Conservation (phyloP, 2,888 invertebrate genomes). For the Entomobrya proxima region DNA sequence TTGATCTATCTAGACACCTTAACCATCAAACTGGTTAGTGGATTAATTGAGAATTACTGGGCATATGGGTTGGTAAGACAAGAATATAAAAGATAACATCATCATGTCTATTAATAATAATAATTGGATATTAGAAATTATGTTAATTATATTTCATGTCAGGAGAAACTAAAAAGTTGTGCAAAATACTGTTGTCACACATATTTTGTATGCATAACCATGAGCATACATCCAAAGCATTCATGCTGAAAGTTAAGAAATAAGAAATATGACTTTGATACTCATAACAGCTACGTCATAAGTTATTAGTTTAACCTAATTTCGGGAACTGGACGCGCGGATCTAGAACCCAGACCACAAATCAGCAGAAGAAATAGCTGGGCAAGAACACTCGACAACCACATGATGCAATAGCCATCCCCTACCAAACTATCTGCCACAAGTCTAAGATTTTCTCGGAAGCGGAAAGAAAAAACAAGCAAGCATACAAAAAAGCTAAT, state of each 20-base stretch:
- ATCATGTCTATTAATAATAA: too few species aligned
- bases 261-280: neutral
- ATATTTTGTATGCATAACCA: too few species aligned
- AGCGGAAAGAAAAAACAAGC: neutral
- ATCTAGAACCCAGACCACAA: neutral
- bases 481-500: conserved; percentile 40
- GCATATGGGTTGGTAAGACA: too few species aligned
- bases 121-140: too few species aligned
- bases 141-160: too few species aligned
- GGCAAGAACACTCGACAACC: neutral
- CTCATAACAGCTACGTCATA: neutral
- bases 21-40: too few species aligned
- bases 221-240: too few species aligned
- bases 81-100: too few species aligned
- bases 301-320: neutral
- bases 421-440: neutral
- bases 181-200: too few species aligned
- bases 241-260: neutral
- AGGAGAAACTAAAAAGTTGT: too few species aligned
- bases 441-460: neutral
- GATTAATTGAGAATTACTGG: too few species aligned
- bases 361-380: neutral
- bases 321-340: neutral
- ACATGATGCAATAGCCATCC: neutral
- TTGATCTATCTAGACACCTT: too few species aligned